These are phyloP conservation scores for Toxonevra muliebris DNA, from an alignment of 2,888 invertebrate species.

Conservation along the genomic window DNA sequence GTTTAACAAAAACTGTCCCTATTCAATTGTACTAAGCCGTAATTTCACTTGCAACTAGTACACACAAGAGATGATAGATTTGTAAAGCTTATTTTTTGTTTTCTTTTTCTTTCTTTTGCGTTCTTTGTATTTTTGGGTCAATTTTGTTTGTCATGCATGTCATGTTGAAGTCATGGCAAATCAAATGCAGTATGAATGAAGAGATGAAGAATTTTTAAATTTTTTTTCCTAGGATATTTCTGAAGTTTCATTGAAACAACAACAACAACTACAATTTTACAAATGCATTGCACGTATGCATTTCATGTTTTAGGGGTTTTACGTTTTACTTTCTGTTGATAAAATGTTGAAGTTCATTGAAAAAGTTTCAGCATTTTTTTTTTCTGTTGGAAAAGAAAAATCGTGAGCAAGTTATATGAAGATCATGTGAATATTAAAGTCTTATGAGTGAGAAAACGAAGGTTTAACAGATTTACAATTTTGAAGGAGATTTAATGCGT, in stretches of 20 bases:
- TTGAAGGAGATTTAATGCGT: too few species aligned
- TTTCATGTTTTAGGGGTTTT: background rate
- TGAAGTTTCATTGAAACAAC: background rate
- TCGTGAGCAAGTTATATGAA: too few species aligned
- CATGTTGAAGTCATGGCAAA: conserved; percentile 26
- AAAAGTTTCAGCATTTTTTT: background rate
- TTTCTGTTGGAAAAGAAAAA: too few species aligned
- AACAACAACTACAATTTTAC: background rate
- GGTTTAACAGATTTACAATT: too few species aligned
- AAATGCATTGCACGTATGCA: conserved; percentile 4
- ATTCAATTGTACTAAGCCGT: too few species aligned
- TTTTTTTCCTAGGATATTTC: background rate
- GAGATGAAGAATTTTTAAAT: background rate
- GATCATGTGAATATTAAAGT: too few species aligned
- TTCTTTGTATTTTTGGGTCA: conserved; percentile 24
- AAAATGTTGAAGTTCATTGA: background rate
- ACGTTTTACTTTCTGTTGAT: conserved; percentile 3
- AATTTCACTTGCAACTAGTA: too few species aligned
- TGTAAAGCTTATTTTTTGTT: too few species aligned
- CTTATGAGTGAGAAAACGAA: too few species aligned
- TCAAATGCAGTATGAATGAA: conserved; percentile 10
- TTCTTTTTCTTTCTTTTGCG: background rate
- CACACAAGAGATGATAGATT: too few species aligned
- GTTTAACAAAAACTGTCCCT: too few species aligned
- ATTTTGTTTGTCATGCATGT: conserved; percentile 13